These are phyloP conservation scores for Microplitis deprimator DNA, from an alignment of 2,888 invertebrate species.

Conservation along the genomic window DNA sequence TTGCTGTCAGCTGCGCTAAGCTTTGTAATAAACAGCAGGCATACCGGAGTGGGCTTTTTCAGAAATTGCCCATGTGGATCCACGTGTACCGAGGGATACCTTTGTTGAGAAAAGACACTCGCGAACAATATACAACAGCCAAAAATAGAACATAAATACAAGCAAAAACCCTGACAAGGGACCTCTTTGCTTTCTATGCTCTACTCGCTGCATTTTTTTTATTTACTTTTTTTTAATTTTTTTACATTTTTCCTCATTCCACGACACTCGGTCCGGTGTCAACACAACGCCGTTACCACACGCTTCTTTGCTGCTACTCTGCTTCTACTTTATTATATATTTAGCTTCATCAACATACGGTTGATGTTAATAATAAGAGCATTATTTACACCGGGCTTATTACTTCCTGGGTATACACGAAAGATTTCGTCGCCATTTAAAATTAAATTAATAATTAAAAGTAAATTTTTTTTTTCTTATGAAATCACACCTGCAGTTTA, in stretches of 20 bases:
- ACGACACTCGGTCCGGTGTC: constrained; percentile 24
- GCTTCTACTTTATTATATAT: not conserved
- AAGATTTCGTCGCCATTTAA: not conserved
- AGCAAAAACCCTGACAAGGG: not conserved
- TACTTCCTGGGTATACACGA: not conserved
- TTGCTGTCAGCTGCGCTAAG: not conserved
- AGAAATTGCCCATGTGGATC: constrained; percentile 15
- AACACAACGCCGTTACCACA: not conserved
- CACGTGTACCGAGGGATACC: constrained; percentile 22
- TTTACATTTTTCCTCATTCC: constrained; percentile 37
- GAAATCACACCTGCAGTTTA: no score
- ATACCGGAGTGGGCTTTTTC: constrained; percentile 5
- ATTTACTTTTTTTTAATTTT: constrained; percentile 1
- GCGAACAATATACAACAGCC: constrained; percentile 19
- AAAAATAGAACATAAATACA: constrained; percentile 17
- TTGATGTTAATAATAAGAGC: not conserved
- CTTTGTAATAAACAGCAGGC: not conserved
- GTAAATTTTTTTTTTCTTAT: no score
- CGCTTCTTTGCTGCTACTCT: not conserved
- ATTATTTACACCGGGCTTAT: not conserved
- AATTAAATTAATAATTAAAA: not conserved
- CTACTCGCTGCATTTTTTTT: constrained; percentile 4
- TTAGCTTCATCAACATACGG: not conserved
- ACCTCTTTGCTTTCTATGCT: constrained; percentile 14
- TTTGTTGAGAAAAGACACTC: constrained; percentile 19